Conservation (phyloP, 2,888 invertebrate genomes). For the Limenitis camilla region DNA sequence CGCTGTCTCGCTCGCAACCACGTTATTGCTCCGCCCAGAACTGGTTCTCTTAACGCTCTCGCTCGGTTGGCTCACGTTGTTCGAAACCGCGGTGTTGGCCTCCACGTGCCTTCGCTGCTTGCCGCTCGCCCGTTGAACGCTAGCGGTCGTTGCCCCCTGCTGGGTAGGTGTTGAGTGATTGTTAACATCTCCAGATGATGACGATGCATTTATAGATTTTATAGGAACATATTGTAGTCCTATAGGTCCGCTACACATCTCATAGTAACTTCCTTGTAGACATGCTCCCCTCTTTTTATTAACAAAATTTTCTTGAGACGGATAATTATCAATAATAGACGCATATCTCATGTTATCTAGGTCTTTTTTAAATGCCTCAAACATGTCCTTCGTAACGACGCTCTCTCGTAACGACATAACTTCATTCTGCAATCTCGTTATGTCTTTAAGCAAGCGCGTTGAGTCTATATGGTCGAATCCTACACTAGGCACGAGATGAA, state of each 20-base stretch:
- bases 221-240: not conserved
- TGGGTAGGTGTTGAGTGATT: not conserved
- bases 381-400: conserved; percentile 7
- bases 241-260: not conserved
- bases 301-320: not conserved
- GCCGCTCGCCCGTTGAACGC: no score
- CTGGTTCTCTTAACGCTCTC: no score
- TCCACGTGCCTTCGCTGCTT: conserved; percentile 1
- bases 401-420: conserved; percentile 7
- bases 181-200: not conserved
- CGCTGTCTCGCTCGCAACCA: no score
- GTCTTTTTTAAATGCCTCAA: not conserved
- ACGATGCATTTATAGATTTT: not conserved
- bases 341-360: not conserved
- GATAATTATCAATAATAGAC: not conserved
- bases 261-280: not conserved
- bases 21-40: no score
- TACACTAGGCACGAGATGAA: conserved; percentile 12
- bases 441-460: conserved; percentile 10
- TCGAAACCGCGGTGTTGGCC: conserved; percentile 3
- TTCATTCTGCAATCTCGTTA: conserved; percentile 7
- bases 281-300: not conserved
- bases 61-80: no score
- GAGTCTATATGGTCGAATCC: conserved; percentile 13
- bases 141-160: not conserved